phyloP scores from a whole-genome alignment of 1,140 invertebrate genomes.

The Telenomus remus region DNA sequence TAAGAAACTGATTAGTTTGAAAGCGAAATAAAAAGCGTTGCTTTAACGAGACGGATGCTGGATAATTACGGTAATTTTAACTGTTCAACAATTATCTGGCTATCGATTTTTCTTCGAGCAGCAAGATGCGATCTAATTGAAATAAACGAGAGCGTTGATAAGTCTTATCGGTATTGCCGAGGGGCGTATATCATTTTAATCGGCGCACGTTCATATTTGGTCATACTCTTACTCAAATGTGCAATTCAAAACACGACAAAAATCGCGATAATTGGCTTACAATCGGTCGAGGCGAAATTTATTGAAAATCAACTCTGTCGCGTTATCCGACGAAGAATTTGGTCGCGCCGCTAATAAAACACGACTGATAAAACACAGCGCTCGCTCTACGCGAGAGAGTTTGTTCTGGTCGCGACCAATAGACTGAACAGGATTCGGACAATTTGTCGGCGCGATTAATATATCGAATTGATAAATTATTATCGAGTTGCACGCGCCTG shows the following conservation, averaged over 20 bases:
- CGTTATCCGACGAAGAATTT: conserved; percentile 10
- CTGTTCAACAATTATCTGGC: conserved; percentile 18
- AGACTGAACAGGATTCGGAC: conserved; percentile 25
- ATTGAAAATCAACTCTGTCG: not conserved
- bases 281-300: no score
- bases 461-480: conserved; percentile 41
- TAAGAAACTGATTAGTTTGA: no score
- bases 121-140: no score
- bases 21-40: no score
- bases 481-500: conserved; percentile 22
- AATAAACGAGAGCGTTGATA: no score
- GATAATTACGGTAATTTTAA: conserved; percentile 25
- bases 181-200: no score
- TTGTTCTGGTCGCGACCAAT: conserved; percentile 8
- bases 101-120: conserved; percentile 25
- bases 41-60: conserved; percentile 13
- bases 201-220: no score
- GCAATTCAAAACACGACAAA: no score
- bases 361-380: conserved; percentile 1
- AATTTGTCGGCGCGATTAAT: conserved; percentile 35
- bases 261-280: no score
- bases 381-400: not conserved
- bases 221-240: no score
- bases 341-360: conserved; percentile 4
- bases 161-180: no score